Base-by-base conservation (phyloP, 2,888 invertebrate species). In the Neocrepidodera transversa region DNA sequence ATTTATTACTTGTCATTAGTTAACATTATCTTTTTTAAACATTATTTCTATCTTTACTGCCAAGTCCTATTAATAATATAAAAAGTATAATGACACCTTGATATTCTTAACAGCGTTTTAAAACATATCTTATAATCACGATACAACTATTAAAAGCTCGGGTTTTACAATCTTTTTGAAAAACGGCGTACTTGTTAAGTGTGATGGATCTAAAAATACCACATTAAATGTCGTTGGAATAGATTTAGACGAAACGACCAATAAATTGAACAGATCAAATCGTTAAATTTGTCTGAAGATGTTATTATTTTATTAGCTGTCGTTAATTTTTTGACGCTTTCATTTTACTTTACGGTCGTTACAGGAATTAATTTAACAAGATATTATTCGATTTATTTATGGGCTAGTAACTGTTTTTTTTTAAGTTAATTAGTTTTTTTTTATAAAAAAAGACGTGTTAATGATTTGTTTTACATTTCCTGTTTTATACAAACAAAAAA, bases 111-210 rank as follows among this genome's bases (percentile, higher is more conserved):
- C 42, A 23, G 20, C 42, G 18, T 20, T 7, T 20, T 42, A 42
- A 42, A 42, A 42, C 42, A 42, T 42, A 42, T 45, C 45, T 26
- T 45, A 28, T 18, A 26, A 45, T 45, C 45, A 45, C 26, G 45
- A 26, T 45, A 45, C 45, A 42, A 45, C 45, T 45, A 45, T 45
- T 45, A 45, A 45, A 45, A 13, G 26, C 13, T 26, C 26, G 11
- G 26, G 11, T 45, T 45, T 45, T 45, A 45, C 14, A 45, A 45
- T 45, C 45, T 45, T 45, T 45, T 45, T 45, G 26, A 45, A 16
- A 45, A 45, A 45, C 26, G 45, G 13, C 42, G 20, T 42, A 16
- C 42, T 42, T 23, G 2, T 32, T 32, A 13, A 13, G 7, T 38
- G 38, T 38, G 14, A 45, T 28, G 26, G 45, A 45, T 11, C 45